A percentile compares a stretch with the other conserved stretches of the same genome.
Conservation (phyloP, 2,113 vertebrate genomes). For the Myiagra hebetior region DNA sequence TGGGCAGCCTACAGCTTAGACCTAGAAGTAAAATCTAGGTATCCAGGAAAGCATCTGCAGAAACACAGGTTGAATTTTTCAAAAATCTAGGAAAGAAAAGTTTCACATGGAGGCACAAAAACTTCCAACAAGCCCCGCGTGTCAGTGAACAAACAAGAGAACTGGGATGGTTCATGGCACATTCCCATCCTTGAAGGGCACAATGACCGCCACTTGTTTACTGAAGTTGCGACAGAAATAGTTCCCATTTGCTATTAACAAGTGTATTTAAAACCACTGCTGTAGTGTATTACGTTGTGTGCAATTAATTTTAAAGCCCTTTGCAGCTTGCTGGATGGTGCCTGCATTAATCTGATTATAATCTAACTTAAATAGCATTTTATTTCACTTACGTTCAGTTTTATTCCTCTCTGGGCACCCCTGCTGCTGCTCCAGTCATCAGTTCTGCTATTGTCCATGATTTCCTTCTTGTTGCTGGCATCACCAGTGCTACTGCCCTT, state of each 20-base stretch:
- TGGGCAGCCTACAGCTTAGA: not conserved
- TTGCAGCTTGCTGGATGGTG: not conserved
- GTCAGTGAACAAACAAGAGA: fast-evolving
- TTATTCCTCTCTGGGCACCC: not conserved
- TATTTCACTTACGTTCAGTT: not conserved
- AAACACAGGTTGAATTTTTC: not conserved
- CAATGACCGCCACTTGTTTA: not conserved
- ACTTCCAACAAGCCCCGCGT: not conserved
- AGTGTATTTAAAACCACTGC: not conserved
- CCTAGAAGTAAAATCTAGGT: not conserved
- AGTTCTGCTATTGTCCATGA: not conserved
- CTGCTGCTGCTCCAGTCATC: not conserved
- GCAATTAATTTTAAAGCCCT: not conserved
- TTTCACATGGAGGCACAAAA: not conserved
- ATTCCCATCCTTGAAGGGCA: not conserved
- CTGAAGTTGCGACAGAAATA: not conserved
- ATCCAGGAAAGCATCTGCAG: not conserved
- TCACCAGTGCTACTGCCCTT: fast-evolving
- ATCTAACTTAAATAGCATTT: not conserved
- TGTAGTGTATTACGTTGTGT: not conserved
- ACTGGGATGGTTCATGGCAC: fast-evolving
- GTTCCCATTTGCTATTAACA: not conserved
- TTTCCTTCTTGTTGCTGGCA: not conserved
- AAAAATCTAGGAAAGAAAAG: not conserved
- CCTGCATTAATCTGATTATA: not conserved